Evolutionary conservation across 2,113 vertebrate genomes (phyloP).

Genomic region (Machaerirhynchus nigripectus): DNA sequence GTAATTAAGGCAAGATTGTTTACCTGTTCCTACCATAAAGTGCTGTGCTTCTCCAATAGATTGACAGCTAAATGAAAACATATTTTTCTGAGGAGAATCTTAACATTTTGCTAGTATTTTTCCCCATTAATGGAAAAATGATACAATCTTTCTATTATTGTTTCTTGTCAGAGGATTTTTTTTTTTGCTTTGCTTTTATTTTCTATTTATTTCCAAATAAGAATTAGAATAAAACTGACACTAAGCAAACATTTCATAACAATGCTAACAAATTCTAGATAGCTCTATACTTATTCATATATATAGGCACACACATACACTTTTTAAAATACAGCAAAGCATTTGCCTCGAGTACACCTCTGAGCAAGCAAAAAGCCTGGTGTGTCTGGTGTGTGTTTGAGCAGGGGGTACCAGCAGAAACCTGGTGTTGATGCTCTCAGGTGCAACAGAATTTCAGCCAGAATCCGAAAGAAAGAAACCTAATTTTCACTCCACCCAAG

Average conservation of each 20-base stretch:
- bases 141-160: not conserved
- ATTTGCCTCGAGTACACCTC: constrained; percentile 26
- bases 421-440: not conserved
- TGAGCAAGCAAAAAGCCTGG: constrained; percentile 20
- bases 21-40: constrained; percentile 1
- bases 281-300: constrained; percentile 13
- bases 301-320: not conserved
- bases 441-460: not conserved
- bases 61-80: not conserved
- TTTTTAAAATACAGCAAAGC: constrained; percentile 42
- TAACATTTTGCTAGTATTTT: not conserved
- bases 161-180: constrained; percentile 12
- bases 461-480: not conserved
- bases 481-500: not conserved
- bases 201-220: constrained; percentile 22
- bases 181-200: constrained; percentile 47
- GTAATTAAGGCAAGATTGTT: constrained; percentile 71
- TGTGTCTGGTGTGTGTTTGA: constrained; percentile 10
- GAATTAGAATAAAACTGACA: constrained; percentile 25
- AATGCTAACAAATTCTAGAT: constrained; percentile 43
- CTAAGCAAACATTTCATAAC: constrained; percentile 29
- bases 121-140: constrained; percentile 8
- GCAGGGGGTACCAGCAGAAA: not conserved
- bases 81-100: not conserved
- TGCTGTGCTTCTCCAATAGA: constrained; percentile 18